These are phyloP conservation scores for Drosophila gunungcola DNA, from an alignment of 1,140 invertebrate species.

Conservation along the genomic window DNA sequence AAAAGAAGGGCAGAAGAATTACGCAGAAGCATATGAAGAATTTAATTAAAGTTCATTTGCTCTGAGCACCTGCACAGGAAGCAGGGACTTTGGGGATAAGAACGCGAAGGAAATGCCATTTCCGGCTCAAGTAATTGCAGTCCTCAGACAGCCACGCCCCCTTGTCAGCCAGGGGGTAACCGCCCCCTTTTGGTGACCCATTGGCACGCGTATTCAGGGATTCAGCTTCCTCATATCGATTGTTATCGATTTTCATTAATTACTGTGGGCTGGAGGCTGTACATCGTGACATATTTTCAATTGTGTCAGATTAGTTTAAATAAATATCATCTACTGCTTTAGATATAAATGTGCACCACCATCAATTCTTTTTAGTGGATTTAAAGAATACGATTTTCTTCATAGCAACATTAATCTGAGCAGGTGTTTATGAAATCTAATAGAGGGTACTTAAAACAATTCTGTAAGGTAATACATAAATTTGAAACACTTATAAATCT, in stretches of 20 bases:
- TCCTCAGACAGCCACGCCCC: constrained; percentile 18
- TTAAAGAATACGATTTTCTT: too few relatives aligned
- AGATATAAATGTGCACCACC: too few relatives aligned
- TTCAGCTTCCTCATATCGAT: constrained; percentile 10
- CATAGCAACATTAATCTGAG: too few relatives aligned
- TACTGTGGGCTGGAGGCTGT: not conserved
- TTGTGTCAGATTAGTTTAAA: too few relatives aligned
- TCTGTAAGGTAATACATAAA: too few relatives aligned
- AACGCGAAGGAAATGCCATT: constrained; percentile 40
- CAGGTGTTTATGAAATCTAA: too few relatives aligned
- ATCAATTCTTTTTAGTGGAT: too few relatives aligned
- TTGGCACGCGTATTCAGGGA: constrained; percentile 14
- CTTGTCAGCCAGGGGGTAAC: not conserved
- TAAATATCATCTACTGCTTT: too few relatives aligned
- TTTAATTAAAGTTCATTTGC: constrained; percentile 80
- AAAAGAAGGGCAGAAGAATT: constrained; percentile 42
- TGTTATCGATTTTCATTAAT: constrained; percentile 28
- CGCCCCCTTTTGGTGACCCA: constrained; percentile 15
- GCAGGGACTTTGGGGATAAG: not conserved
- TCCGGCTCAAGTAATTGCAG: constrained; percentile 74
- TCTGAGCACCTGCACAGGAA: constrained; percentile 23
- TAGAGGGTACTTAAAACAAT: too few relatives aligned
- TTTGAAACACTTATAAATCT: too few relatives aligned
- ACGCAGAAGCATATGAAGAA: constrained; percentile 70
- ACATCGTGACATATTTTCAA: not conserved